A percentile compares a stretch with the other conserved stretches of the same genome.
These are phyloP conservation scores for Sycobia sp. DNA, from an alignment of 1,140 invertebrate genomes.

Conservation along the genomic window DNA sequence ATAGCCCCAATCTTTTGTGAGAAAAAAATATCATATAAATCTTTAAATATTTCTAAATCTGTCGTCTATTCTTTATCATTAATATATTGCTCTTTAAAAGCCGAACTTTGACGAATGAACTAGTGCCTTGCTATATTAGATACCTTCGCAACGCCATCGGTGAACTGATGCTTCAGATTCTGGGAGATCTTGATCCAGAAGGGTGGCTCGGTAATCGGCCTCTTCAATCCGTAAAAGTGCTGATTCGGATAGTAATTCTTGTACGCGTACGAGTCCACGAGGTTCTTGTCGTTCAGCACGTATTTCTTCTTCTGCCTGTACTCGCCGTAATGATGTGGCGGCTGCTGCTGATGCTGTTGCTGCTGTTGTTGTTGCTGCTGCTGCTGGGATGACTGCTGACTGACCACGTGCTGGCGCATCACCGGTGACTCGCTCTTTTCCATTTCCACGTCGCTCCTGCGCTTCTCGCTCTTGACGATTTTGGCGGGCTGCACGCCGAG, in stretches of 20 bases:
- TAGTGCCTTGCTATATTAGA: too few relatives aligned
- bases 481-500: slow-evolving; percentile 76
- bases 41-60: too few relatives aligned
- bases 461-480: slow-evolving; percentile 60
- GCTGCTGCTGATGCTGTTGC: not conserved
- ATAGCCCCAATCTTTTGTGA: too few relatives aligned
- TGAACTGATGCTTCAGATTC: slow-evolving; percentile 73
- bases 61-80: too few relatives aligned
- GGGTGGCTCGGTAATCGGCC: slow-evolving; percentile 61
- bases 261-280: slow-evolving; percentile 48
- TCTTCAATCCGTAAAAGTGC: slow-evolving; percentile 54
- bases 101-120: too few relatives aligned
- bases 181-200: slow-evolving; percentile 76
- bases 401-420: slow-evolving; percentile 39
- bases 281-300: slow-evolving; percentile 51
- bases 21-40: too few relatives aligned
- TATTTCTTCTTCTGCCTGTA: slow-evolving; percentile 58
- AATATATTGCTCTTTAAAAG: too few relatives aligned
- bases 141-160: slow-evolving; percentile 69
- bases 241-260: slow-evolving; percentile 57
- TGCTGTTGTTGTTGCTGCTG: not conserved
- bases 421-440: not conserved
- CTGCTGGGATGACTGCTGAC: slow-evolving; percentile 40
- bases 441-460: slow-evolving; percentile 51
- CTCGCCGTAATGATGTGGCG: slow-evolving; percentile 40